Conservation (phyloP, 1,140 invertebrate genomes). For the Platorchestia sp. region DNA sequence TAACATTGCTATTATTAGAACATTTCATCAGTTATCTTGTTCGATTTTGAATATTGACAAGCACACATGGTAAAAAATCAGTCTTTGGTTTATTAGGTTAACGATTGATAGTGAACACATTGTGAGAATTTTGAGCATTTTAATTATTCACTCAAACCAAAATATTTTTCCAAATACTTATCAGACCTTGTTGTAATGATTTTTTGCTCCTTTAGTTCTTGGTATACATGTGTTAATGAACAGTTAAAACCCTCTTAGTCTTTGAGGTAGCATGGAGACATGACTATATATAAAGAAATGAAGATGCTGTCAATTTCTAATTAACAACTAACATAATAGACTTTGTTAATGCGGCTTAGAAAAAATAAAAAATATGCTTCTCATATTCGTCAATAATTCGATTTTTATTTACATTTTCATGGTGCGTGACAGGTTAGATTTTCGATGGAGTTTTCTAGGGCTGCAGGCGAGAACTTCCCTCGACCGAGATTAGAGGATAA, state of each 20-base stretch:
- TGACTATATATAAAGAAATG: neutral
- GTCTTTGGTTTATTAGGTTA: no score
- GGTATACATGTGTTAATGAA: no score
- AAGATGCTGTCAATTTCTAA: neutral
- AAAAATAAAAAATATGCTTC: neutral
- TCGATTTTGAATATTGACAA: no score
- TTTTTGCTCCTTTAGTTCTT: neutral
- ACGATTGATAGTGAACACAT: no score
- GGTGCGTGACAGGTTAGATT: neutral
- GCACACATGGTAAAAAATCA: no score
- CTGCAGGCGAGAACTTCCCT: slow-evolving; percentile 21
- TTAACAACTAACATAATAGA: neutral
- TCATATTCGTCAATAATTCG: neutral
- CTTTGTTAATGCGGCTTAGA: neutral
- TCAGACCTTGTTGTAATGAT: neutral
- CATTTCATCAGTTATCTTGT: no score
- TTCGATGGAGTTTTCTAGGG: neutral
- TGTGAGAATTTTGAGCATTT: no score
- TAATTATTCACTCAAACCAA: neutral
- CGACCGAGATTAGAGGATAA: slow-evolving; percentile 38
- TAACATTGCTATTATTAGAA: no score
- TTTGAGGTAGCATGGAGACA: no score
- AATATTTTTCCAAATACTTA: neutral
- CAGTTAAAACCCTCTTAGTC: no score
- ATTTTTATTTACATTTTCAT: neutral